Base-by-base conservation (phyloP, 2,113 vertebrate species). In the Castor canadensis region DNA sequence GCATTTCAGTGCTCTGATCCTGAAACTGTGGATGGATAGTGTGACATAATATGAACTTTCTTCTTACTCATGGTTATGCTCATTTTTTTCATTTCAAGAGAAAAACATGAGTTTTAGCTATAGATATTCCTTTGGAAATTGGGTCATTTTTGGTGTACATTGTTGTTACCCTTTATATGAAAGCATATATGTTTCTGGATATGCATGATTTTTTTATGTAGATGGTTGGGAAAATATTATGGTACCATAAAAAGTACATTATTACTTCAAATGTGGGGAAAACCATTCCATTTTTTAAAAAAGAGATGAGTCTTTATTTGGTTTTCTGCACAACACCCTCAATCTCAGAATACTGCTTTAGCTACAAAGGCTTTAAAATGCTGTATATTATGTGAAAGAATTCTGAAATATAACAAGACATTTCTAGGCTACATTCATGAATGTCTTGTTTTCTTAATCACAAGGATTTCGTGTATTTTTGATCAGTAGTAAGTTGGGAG, bases 211-310 rank as follows among this genome's bases (percentile, higher is more conserved):
- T 47, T 62, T 94, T 96, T 93, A 90, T 47, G 38, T 81, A 17
- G 72, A 85, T 88, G 16, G 9, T 94, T 26, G 35, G 66, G 76
- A 93, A 28, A 67, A 93, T 87, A 72, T 89, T 95, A 69, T 91
- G 47, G 83, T 89, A 60, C 47, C 54, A 38, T n/a, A 20, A 96
- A 95, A 82, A 43, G 56, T 87, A 17, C 54, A 92, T 95, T 89
- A 86, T 64, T 93, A 82, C 47, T 91, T 91, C 76, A 96, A 81
- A 90, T 94, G 87, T 92, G 77, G 76, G 94, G 56, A 96, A 94
- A 90, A 89, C 64, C 71, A 95, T 96, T 97, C 91, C 58, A 93
- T 91, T 95, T 94, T 97, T 95, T 96, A n/a, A n/a, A n/a, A 86
- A 97, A 71, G 73, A 93, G 49, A 83, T 83, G 71, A 89, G 58